These are phyloP conservation scores for Melanotaenia trifasciata DNA, from an alignment of 2,797 vertebrate species.

Conservation along the genomic window DNA sequence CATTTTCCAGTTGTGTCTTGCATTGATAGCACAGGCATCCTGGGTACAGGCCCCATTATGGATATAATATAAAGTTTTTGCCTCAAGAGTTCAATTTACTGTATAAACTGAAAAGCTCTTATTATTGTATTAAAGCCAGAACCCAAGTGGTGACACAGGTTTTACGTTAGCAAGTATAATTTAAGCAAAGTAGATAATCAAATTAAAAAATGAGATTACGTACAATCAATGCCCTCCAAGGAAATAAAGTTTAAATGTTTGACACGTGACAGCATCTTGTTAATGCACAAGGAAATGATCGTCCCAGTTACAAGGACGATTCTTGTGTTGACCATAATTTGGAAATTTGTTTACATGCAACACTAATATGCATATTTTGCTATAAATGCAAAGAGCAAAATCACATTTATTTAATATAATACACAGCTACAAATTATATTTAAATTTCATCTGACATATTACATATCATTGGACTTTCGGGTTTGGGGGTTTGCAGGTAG, in stretches of 20 bases:
- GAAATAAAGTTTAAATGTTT: background rate
- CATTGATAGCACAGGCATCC: slow-evolving; percentile 12
- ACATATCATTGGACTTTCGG: background rate
- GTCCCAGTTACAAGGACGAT: background rate
- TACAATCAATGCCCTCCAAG: background rate
- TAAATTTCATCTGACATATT: background rate
- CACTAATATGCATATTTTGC: background rate
- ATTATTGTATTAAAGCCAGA: background rate
- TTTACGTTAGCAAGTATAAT: background rate
- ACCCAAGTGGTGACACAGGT: background rate
- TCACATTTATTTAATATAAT: background rate
- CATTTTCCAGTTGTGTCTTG: background rate
- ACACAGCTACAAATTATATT: too few relatives aligned
- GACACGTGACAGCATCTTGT: too few relatives aligned
- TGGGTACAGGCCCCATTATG: background rate
- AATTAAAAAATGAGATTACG: background rate
- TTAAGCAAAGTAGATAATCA: background rate
- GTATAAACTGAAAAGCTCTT: background rate
- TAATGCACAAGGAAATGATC: background rate
- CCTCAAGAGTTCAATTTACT: background rate
- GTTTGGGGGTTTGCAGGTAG: background rate
- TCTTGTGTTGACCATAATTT: background rate
- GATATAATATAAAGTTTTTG: background rate
- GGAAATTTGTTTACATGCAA: background rate
- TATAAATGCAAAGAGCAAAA: background rate